Evolutionary conservation across 2,113 vertebrate genomes (phyloP).

Genomic region (Athene noctua): DNA sequence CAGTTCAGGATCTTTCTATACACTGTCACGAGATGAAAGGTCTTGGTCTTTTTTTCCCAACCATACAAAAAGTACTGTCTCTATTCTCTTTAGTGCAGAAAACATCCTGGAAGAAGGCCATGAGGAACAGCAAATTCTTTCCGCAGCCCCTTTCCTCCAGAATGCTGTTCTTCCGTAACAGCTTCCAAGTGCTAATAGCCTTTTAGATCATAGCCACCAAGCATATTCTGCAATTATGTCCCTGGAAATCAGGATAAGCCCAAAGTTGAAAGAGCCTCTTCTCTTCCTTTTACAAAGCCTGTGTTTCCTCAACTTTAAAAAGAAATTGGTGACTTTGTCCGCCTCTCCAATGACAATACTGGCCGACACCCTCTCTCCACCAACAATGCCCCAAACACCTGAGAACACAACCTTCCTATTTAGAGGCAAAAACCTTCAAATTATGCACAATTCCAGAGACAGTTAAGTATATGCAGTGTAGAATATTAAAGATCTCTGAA

Average conservation of each 20-base stretch:
- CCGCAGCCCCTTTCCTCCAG: not conserved
- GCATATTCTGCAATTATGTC: not conserved
- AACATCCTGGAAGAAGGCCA: not conserved
- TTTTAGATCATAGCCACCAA: not conserved
- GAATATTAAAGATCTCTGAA: not conserved
- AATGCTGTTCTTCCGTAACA: not conserved
- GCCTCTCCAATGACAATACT: not conserved
- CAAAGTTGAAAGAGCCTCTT: not conserved
- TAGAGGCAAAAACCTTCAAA: not conserved
- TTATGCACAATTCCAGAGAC: not conserved
- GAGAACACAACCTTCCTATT: not conserved
- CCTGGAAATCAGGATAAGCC: not conserved
- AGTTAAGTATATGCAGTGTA: not conserved
- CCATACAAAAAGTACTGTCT: not conserved
- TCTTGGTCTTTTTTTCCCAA: not conserved
- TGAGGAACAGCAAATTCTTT: constrained; percentile 24
- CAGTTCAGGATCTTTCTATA: constrained; percentile 8
- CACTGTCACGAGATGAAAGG: not conserved
- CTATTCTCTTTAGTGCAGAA: not conserved
- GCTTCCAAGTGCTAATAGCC: not conserved
- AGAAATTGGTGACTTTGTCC: not conserved
- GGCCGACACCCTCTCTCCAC: not conserved
- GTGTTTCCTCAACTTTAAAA: not conserved
- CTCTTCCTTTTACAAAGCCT: not conserved
- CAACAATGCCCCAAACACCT: not conserved